A percentile compares a stretch with the other conserved stretches of the same genome.
Evolutionary conservation across 30 jellyfish, hydroid and myxozoan genomes (phyloP).

Genomic region (Aurelia sp.): DNA sequence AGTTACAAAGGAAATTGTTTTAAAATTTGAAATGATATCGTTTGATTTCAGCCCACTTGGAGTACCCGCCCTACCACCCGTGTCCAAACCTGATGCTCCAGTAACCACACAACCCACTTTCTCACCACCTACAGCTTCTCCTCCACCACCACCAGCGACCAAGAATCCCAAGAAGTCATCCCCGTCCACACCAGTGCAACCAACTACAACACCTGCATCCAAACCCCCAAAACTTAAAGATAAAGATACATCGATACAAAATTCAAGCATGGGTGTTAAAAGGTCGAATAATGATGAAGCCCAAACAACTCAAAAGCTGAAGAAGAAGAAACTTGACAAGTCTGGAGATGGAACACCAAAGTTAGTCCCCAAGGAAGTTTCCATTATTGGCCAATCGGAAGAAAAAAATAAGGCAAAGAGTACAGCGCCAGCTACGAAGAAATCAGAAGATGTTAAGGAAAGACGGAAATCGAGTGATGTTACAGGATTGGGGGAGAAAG

Average conservation of each 20-base stretch:
- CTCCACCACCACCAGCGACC: slow-evolving; percentile 50
- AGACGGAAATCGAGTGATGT: slow-evolving; percentile 74
- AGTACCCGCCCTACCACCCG: slow-evolving; percentile 66
- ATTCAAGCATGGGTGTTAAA: slow-evolving; percentile 42
- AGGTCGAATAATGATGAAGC: slow-evolving; percentile 71
- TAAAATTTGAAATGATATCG: background rate
- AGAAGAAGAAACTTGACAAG: slow-evolving; percentile 83
- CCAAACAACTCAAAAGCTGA: slow-evolving; percentile 48
- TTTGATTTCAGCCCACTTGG: slow-evolving; percentile 49
- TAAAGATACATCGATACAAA: slow-evolving; percentile 47
- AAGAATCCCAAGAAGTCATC: slow-evolving; percentile 56
- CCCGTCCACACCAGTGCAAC: slow-evolving; percentile 61
- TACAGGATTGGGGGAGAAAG: slow-evolving; percentile 7
- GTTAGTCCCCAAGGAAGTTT: slow-evolving; percentile 64
- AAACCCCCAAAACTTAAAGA: slow-evolving; percentile 64
- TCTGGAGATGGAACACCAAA: slow-evolving; percentile 41
- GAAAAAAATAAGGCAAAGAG: slow-evolving; percentile 57
- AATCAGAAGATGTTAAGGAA: slow-evolving; percentile 68
- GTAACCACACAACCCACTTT: slow-evolving; percentile 46
- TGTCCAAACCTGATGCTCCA: slow-evolving; percentile 50
- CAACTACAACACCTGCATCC: slow-evolving; percentile 24
- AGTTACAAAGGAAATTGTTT: background rate
- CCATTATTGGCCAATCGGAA: slow-evolving; percentile 75
- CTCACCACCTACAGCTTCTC: slow-evolving; percentile 66
- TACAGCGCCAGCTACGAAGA: slow-evolving; percentile 19